phyloP scores from a whole-genome alignment of 2,113 vertebrate species.

The Prietella phreatophila region DNA sequence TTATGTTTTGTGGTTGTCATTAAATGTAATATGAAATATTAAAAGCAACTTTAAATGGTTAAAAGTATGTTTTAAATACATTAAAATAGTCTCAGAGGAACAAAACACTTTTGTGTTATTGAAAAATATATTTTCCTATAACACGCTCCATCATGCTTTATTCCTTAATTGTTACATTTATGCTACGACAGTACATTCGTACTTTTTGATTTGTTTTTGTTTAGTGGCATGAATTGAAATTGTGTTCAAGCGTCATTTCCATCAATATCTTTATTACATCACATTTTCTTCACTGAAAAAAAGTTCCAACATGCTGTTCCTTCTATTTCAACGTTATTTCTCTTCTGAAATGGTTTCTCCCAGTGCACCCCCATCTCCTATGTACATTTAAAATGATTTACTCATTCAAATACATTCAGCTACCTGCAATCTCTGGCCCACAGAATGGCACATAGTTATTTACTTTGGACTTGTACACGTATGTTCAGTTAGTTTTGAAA shows the following conservation, averaged over 20 bases:
- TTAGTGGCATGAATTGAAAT: neutral
- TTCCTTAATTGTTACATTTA: neutral
- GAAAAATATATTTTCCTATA: neutral
- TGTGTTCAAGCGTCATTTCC: neutral
- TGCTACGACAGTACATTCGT: neutral
- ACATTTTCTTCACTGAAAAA: neutral
- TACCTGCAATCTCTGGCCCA: neutral
- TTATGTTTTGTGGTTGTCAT: neutral
- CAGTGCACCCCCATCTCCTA: too few relatives aligned
- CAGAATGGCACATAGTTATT: constrained; percentile 3
- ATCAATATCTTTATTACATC: neutral
- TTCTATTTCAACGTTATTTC: neutral
- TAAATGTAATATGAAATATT: neutral
- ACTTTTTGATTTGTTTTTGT: constrained; percentile 3
- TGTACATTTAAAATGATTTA: neutral
- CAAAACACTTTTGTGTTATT: neutral
- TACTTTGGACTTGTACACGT: neutral
- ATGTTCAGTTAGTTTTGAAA: constrained; percentile 39
- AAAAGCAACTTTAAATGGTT: neutral
- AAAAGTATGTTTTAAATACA: neutral
- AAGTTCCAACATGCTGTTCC: neutral
- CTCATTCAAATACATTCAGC: neutral
- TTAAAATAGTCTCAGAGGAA: neutral
- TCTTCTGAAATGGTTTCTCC: neutral
- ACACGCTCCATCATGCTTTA: neutral